These are phyloP conservation scores for Apis dorsata DNA, from an alignment of 1,140 invertebrate species.

Conservation along the genomic window DNA sequence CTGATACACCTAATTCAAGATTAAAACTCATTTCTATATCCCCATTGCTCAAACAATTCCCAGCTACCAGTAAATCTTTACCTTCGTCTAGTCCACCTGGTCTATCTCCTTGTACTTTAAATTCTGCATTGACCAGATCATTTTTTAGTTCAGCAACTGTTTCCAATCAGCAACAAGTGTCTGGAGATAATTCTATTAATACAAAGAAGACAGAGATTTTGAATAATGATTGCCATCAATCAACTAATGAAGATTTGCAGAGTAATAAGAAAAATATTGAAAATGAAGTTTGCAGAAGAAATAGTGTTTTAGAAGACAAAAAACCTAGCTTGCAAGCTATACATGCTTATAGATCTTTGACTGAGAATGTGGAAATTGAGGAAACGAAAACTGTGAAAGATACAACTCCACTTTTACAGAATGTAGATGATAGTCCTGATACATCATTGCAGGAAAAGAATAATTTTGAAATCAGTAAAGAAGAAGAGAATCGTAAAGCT, in stretches of 20 bases:
- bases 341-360: conserved; percentile 41
- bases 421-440: conserved; percentile 9
- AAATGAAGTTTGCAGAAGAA: not conserved
- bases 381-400: conserved; percentile 42
- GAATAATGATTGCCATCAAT: not conserved
- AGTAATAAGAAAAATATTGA: not conserved
- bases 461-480: conserved; percentile 40
- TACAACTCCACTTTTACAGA: conserved; percentile 21
- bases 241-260: not conserved
- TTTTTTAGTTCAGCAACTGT: conserved; percentile 47
- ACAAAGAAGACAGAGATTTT: not conserved
- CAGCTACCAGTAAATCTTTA: conserved; percentile 72
- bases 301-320: not conserved
- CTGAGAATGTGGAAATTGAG: conserved; percentile 24
- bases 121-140: conserved; percentile 37
- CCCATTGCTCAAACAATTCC: conserved; percentile 76
- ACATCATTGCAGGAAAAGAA: conserved; percentile 27
- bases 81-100: conserved; percentile 75
- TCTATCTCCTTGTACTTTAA: conserved; percentile 63
- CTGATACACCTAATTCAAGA: conserved; percentile 59
- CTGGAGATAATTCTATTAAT: not conserved
- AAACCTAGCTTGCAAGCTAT: conserved; percentile 32
- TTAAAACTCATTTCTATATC: conserved; percentile 76
- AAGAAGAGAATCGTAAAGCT: conserved; percentile 80
- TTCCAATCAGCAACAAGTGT: not conserved